Base-by-base conservation (phyloP, 2,797 vertebrate species). In the Xenentodon cancila region DNA sequence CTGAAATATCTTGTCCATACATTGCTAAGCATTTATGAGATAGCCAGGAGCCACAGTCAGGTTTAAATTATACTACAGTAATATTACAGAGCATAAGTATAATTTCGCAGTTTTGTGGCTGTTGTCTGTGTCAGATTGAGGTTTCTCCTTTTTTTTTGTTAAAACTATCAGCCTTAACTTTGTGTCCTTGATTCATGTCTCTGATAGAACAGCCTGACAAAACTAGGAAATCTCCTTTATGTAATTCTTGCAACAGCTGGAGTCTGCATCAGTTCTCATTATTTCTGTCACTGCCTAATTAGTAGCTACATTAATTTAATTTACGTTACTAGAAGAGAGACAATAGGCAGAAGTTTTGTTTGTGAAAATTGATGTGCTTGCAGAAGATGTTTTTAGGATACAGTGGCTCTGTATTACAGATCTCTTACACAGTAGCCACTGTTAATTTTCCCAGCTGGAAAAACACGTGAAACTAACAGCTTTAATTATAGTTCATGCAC, bases 231-330 rank as follows among this genome's bases (percentile, higher is more conserved):
- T 46, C 55, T 70, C 60, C 49, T 69, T 70, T 15, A 9, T 22
- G 63, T 59, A 34, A 53, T 49, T 53, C 20, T 51, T 70, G 59
- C 15, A 19, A 55, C 59, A 32, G 53, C 8, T 63, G 68, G 63
- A 55, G 47, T 65, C 53, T 58, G 34, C 50, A 78, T 76, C 61
- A 15, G 1, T 80, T 78, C 46, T 72, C 73, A 71, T 82, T 70
- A 64, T 2, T 54, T 30, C 53, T 68, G 62, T 59, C 58, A 40
- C 63, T 34, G 40, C 17, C 50, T 53, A 62, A 22, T 68, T 58
- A 73, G 9, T 43, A 45, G n/a, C 32, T 17, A 16, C 43, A 37
- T 62, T 48, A 0, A 67, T 51, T 65, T 68, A 13, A 59, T 19
- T 53, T 51, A 7, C 27, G 34, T 47, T 48, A 27, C 17, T 5